A percentile compares a stretch with the other conserved stretches of the same genome.
phyloP scores from a whole-genome alignment of 2,113 vertebrate genomes.

The Capreolus pygargus region DNA sequence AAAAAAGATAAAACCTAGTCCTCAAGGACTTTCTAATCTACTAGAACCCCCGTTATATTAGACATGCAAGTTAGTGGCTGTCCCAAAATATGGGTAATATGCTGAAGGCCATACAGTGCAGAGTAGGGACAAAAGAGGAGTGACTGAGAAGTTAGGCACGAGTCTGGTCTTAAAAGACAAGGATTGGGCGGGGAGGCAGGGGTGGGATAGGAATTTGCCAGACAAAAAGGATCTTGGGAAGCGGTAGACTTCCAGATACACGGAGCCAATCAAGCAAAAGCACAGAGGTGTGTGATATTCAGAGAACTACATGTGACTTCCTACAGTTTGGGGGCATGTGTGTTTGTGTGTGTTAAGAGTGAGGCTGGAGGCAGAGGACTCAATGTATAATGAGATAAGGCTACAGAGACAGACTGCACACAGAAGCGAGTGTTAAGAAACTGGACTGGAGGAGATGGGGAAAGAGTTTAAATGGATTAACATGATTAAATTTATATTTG shows the following conservation, averaged over 20 bases:
- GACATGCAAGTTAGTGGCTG: not conserved
- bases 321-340: not conserved
- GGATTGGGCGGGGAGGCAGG: not conserved
- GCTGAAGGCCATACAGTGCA: not conserved
- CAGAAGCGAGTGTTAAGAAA: not conserved
- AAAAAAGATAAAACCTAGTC: not conserved
- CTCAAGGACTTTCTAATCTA: not conserved
- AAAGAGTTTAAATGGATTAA: not conserved
- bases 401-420: not conserved
- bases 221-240: not conserved
- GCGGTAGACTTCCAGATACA: not conserved
- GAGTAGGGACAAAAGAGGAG: not conserved
- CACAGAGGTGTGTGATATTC: not conserved
- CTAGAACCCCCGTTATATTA: not conserved
- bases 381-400: not conserved
- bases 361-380: not conserved
- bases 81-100: not conserved
- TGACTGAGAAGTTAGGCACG: not conserved
- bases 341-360: not conserved
- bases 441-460: not conserved
- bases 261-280: not conserved
- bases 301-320: not conserved
- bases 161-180: not conserved
- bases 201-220: not conserved
- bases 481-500: not conserved